These are phyloP conservation scores for Cherax destructor DNA, from an alignment of 1,140 invertebrate genomes.

Conservation along the genomic window DNA sequence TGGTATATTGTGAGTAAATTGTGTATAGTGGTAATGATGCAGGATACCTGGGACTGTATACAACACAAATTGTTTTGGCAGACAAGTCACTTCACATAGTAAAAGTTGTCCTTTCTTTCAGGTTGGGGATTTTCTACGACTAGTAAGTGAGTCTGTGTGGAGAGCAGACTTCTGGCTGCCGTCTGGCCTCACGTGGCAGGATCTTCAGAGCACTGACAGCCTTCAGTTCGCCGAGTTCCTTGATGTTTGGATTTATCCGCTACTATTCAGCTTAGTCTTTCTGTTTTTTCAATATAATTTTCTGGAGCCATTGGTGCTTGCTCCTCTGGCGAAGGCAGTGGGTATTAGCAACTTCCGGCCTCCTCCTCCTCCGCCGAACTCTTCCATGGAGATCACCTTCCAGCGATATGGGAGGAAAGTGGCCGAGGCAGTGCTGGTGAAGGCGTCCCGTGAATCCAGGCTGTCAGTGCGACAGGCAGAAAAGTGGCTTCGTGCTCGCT, in stretches of 20 bases:
- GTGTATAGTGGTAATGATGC: background rate
- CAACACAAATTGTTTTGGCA: background rate
- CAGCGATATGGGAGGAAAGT: background rate
- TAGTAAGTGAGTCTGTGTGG: background rate
- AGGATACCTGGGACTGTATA: background rate
- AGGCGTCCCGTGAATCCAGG: conserved; percentile 88
- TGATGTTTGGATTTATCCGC: conserved; percentile 80
- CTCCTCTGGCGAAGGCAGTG: conserved; percentile 14
- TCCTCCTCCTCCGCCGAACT: conserved; percentile 4
- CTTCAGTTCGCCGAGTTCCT: conserved; percentile 87
- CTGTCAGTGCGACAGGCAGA: conserved; percentile 91
- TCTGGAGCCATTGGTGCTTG: conserved; percentile 22
- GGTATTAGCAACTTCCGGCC: background rate
- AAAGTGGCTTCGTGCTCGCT: conserved; percentile 89
- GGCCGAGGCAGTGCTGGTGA: conserved; percentile 4
- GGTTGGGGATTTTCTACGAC: background rate
- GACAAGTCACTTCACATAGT: background rate
- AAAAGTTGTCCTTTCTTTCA: conserved; percentile 1
- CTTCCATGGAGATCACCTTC: conserved; percentile 5
- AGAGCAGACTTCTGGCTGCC: conserved; percentile 51
- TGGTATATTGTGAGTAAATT: background rate
- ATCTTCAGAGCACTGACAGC: conserved; percentile 85
- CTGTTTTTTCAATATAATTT: conserved; percentile 6
- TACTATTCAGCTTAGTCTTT: conserved; percentile 20
- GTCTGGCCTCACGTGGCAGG: conserved; percentile 90